Base-by-base conservation (phyloP, 1,140 invertebrate genomes). In the Ptiloglossa arizonensis region DNA sequence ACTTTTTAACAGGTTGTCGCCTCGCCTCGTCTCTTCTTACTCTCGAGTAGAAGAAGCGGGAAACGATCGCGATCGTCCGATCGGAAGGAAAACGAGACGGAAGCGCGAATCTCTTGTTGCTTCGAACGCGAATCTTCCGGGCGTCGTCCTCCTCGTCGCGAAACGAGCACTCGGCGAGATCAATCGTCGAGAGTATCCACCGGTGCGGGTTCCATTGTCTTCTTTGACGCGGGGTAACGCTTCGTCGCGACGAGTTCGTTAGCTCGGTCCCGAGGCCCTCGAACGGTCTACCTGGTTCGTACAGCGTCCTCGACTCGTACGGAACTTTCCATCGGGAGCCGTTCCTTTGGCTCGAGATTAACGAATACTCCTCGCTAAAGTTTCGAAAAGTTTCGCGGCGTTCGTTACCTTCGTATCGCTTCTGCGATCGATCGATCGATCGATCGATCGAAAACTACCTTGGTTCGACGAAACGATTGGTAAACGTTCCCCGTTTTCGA, bases 131-230 rank as follows among this genome's bases (percentile, higher is more conserved):
- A 69, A 71, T 83, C 64, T 56, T 50, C 29, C 54, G 59, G 75
- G 22, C 41, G 73, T 46, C n/a, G n/a, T n/a, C n/a, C n/a, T n/a
- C 22, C 54, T 85, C 32, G 32, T 81, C 27, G 13, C 57, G 74
- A 84, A 52, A 83, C 67, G 74, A 81, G 68, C 79, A 67, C 87
- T 88, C 68, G 67, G 68, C 67, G 68, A 86, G 87, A 91, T 91
- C 87, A 87, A 87, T 88, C 86, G 87, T 86, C 73, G 72, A 87
- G 87, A 84, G 77, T 59, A 81, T 50, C 85, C 83, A 50, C 62
- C 60, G 79, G 63, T 80, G 82, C 83, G 79, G 70, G 73, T 80
- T 52, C 72, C 54, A 86, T 90, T 91, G 89, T 91, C 86, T 91
- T 86, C 74, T 87, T 87, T 88, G 85, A 73, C 72, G 64, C 84